Evolutionary conservation across 2,797 vertebrate genomes (phyloP).

Genomic region (Sebastes paucispinis): DNA sequence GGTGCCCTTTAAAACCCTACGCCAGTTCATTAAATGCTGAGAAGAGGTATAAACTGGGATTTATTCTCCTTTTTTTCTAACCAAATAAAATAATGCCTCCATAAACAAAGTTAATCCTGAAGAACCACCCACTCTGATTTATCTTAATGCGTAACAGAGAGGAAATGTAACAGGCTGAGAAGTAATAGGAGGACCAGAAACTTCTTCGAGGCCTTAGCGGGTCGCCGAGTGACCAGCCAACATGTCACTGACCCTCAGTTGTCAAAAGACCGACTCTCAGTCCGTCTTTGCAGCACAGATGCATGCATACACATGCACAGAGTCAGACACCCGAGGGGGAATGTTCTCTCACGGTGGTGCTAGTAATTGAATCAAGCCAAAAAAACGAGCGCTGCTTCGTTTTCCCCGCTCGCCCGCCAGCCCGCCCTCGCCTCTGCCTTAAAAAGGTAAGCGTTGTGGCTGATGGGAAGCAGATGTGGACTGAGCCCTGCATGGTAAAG

Average conservation of each 20-base stretch:
- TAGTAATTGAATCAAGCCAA: constrained; percentile 93
- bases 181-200: constrained; percentile 17
- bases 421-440: constrained; percentile 70
- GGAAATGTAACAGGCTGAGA: constrained; percentile 22
- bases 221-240: constrained; percentile 45
- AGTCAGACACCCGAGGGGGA: constrained; percentile 65
- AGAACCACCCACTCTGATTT: constrained; percentile 14
- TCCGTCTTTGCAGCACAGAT: constrained; percentile 35
- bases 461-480: constrained; percentile 89
- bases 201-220: constrained; percentile 21
- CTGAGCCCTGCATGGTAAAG: constrained; percentile 80
- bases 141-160: not conserved
- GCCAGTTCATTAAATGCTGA: constrained; percentile 40
- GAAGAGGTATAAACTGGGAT: constrained; percentile 26
- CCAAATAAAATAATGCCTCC: constrained; percentile 23
- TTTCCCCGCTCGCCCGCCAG: constrained; percentile 19
- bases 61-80: not conserved
- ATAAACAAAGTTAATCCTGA: constrained; percentile 20
- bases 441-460: constrained; percentile 81
- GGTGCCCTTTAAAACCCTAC: constrained; percentile 33
- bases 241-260: constrained; percentile 33
- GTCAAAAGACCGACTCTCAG: constrained; percentile 9
- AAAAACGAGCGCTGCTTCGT: constrained; percentile 80
- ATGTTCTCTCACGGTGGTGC: constrained; percentile 81
- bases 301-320: constrained; percentile 44